These are phyloP conservation scores for Percina caprodes DNA, from an alignment of 2,113 vertebrate genomes.

Conservation along the genomic window DNA sequence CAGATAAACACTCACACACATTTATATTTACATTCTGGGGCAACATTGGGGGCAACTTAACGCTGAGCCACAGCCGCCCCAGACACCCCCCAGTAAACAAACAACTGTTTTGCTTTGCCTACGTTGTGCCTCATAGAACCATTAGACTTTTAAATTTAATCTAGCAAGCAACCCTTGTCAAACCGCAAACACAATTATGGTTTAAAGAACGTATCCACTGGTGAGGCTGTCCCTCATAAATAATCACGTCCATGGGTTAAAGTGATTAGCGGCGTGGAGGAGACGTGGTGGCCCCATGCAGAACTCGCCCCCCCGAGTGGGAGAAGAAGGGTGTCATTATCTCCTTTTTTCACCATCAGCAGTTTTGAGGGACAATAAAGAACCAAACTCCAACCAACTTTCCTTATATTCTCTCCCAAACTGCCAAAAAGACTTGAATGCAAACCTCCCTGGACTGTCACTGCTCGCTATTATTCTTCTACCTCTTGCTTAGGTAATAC, in stretches of 20 bases:
- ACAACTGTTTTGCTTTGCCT: slow-evolving; percentile 21
- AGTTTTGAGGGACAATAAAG: background rate
- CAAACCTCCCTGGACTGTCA: slow-evolving; percentile 16
- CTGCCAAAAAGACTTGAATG: slow-evolving; percentile 12
- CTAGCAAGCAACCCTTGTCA: slow-evolving; percentile 88
- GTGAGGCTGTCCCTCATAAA: slow-evolving; percentile 92
- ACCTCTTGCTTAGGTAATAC: background rate
- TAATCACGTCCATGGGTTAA: slow-evolving; percentile 87
- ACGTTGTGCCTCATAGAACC: slow-evolving; percentile 22
- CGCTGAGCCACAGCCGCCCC: too few relatives aligned
- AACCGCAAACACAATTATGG: slow-evolving; percentile 91
- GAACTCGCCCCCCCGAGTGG: slow-evolving; percentile 85
- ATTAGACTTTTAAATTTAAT: slow-evolving; percentile 97
- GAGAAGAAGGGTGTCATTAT: background rate
- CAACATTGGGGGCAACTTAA: too few relatives aligned
- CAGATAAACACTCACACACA: too few relatives aligned
- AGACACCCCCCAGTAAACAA: slow-evolving; percentile 8
- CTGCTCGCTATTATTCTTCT: slow-evolving; percentile 4
- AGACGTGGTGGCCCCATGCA: slow-evolving; percentile 77
- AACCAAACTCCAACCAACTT: slow-evolving; percentile 8
- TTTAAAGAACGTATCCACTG: slow-evolving; percentile 90
- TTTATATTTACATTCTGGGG: too few relatives aligned
- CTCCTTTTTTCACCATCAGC: slow-evolving; percentile 1
- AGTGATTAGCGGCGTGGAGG: slow-evolving; percentile 89
- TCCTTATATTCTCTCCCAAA: background rate